Conservation (phyloP, 2,888 invertebrate genomes). For the Unio pictorum region DNA sequence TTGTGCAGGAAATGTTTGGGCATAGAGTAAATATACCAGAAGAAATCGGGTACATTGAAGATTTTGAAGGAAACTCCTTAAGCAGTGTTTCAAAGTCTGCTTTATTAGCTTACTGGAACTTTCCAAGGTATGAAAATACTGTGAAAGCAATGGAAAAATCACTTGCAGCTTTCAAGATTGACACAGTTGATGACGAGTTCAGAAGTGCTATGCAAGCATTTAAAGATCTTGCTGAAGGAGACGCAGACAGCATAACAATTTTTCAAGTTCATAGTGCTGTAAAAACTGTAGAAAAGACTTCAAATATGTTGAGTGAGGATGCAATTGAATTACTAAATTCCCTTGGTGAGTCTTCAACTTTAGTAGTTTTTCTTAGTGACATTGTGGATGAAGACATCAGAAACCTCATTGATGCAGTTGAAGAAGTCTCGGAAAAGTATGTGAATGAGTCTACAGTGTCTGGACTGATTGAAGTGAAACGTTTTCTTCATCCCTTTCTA, state of each 20-base stretch:
- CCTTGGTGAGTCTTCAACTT: constrained; percentile 14
- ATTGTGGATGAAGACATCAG: constrained; percentile 42
- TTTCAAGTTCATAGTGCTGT: constrained; percentile 15
- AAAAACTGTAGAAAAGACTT: constrained; percentile 15
- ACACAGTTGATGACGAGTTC: constrained; percentile 10
- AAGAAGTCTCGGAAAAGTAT: constrained; percentile 47
- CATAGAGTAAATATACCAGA: not conserved
- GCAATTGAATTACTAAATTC: constrained; percentile 18
- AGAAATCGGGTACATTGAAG: too few species aligned
- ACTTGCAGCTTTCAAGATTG: too few species aligned
- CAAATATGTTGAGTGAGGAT: constrained; percentile 8
- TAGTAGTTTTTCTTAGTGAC: constrained; percentile 30
- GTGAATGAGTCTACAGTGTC: constrained; percentile 47
- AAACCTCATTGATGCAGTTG: constrained; percentile 48
- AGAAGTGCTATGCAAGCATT: constrained; percentile 21
- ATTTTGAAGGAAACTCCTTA: too few species aligned
- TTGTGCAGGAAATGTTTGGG: constrained; percentile 7
- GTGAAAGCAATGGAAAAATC: too few species aligned
- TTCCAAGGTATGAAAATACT: too few species aligned
- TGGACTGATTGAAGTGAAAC: constrained; percentile 36
- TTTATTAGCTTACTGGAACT: too few species aligned
- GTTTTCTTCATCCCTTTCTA: constrained; percentile 24
- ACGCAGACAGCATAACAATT: constrained; percentile 6
- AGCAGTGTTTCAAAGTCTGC: too few species aligned
- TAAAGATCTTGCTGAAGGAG: constrained; percentile 7